Percentiles rank a stretch among this genome's conserved stretches.
Conservation (phyloP, 2,113 vertebrate genomes). For the Strigops habroptila region DNA sequence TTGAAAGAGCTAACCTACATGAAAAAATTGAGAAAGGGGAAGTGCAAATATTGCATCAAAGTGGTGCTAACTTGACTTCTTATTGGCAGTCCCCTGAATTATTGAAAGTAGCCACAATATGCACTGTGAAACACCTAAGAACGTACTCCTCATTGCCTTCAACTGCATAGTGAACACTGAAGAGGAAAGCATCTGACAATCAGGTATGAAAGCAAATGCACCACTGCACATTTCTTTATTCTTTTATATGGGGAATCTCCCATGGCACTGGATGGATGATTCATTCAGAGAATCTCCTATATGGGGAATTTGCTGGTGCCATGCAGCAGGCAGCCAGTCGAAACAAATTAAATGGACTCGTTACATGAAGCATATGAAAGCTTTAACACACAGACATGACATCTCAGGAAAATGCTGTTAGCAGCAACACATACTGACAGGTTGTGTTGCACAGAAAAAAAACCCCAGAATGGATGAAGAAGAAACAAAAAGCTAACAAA, state of each 20-base stretch:
- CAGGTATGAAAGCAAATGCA: neutral
- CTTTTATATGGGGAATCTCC: neutral
- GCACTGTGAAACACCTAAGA: neutral
- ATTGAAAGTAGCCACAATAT: neutral
- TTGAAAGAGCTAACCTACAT: neutral
- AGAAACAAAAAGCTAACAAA: neutral
- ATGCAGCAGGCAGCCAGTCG: neutral
- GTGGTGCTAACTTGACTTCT: neutral
- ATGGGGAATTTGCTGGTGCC: neutral
- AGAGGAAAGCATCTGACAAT: neutral
- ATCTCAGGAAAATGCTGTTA: neutral
- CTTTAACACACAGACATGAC: neutral
- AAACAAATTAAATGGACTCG: neutral
- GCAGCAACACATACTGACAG: neutral
- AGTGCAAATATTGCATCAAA: neutral
- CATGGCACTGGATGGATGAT: neutral
- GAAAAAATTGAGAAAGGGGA: neutral
- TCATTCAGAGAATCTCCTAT: neutral
- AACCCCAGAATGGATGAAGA: neutral
- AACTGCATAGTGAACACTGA: neutral
- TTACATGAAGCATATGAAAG: neutral
- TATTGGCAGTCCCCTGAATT: neutral
- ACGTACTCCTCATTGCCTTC: neutral
- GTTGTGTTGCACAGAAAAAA: neutral
- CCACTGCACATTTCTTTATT: neutral